Conservation (phyloP, 2,113 vertebrate species). For the Ursus arctos region DNA sequence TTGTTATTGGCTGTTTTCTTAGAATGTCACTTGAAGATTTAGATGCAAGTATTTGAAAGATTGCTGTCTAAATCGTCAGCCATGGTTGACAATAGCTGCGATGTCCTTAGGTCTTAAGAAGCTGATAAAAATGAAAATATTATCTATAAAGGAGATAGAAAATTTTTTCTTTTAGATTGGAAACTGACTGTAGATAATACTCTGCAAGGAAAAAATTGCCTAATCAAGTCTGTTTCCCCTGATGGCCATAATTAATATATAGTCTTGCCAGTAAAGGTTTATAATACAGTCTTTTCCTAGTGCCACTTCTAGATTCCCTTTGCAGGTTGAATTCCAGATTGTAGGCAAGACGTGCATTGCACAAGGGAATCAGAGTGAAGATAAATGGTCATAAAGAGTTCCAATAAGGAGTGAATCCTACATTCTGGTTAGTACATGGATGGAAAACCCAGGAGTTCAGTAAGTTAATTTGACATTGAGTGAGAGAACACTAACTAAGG, state of each 20-base stretch:
- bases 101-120: neutral
- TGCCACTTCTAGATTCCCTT: neutral
- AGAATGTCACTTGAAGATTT: neutral
- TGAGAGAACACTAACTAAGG: neutral
- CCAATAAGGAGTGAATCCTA: neutral
- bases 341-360: neutral
- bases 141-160: neutral
- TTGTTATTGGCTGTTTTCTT: neutral
- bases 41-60: neutral
- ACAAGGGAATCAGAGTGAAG: slow-evolving; percentile 26
- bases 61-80: neutral
- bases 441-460: neutral
- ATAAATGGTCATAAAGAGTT: neutral
- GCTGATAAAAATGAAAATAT: neutral
- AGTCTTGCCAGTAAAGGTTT: neutral
- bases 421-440: neutral
- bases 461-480: neutral
- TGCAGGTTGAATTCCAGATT: neutral
- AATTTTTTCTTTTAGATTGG: neutral
- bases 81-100: neutral
- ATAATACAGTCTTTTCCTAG: neutral
- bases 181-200: neutral
- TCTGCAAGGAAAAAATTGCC: neutral
- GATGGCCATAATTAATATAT: neutral
- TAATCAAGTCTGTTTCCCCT: neutral